phyloP scores from a whole-genome alignment of 2,113 vertebrate species.

The Pholis gunnellus region DNA sequence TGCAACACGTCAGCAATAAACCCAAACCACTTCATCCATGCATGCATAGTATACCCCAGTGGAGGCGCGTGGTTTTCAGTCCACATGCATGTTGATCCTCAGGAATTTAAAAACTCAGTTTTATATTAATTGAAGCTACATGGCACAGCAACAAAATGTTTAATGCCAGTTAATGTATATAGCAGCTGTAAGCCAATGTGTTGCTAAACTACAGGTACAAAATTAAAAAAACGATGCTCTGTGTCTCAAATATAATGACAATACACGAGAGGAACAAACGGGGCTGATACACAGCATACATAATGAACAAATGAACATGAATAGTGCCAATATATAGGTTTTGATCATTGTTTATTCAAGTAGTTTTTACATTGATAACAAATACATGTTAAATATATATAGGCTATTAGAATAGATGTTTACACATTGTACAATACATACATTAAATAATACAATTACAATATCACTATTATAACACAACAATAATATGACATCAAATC shows the following conservation, averaged over 20 bases:
- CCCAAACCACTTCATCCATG: constrained; percentile 1
- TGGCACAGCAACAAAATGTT: not conserved
- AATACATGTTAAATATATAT: not conserved
- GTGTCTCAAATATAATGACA: not conserved
- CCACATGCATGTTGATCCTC: constrained; percentile 2
- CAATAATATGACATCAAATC: not conserved
- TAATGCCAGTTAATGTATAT: not conserved
- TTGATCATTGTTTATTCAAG: not conserved
- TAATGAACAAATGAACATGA: not conserved
- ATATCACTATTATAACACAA: not conserved
- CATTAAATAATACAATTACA: not conserved
- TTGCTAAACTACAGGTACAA: not conserved
- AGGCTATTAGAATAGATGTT: not conserved
- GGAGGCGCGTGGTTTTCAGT: not conserved
- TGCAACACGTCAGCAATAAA: constrained; percentile 92
- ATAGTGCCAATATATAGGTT: not conserved
- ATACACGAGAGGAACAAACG: not conserved
- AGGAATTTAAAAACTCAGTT: not conserved
- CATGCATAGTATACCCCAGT: not conserved
- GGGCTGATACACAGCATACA: not conserved
- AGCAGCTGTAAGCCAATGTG: not conserved
- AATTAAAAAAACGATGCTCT: not conserved
- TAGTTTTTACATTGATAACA: not conserved
- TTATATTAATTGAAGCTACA: not conserved
- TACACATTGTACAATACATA: not conserved